A percentile compares a stretch with the other conserved stretches of the same genome.
Conservation (phyloP, 2,888 invertebrate species). For the Capitulum mitella region DNA sequence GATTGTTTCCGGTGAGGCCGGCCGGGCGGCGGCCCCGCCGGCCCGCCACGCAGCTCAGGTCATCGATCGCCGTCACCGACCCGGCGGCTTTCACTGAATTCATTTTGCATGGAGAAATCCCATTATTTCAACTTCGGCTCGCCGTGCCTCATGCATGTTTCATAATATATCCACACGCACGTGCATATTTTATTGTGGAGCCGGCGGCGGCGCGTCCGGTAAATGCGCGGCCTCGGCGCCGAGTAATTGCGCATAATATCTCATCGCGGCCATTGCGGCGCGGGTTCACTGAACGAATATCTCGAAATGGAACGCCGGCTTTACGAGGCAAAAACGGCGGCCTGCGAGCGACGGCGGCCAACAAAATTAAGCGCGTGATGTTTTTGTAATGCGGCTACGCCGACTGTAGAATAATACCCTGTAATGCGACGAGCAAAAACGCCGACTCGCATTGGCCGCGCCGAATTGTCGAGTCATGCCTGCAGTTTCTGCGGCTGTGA, state of each 20-base stretch:
- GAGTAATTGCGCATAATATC: not conserved
- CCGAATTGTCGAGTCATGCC: not conserved
- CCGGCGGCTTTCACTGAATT: not conserved
- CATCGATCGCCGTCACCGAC: not conserved
- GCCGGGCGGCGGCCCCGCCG: not conserved
- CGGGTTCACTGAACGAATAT: not conserved
- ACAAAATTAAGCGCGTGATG: not conserved
- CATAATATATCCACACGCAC: constrained; percentile 4
- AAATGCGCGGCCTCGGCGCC: not conserved
- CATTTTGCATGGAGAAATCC: not conserved
- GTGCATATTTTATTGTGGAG: not conserved
- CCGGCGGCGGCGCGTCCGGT: not conserved
- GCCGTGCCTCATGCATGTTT: constrained; percentile 11
- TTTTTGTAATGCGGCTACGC: not conserved
- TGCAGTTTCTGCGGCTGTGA: not conserved
- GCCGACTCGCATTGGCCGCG: not conserved
- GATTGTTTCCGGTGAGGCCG: no score
- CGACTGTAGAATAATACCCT: not conserved
- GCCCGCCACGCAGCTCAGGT: not conserved
- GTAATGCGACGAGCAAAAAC: not conserved
- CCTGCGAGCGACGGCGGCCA: not conserved
- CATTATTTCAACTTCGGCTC: not conserved
- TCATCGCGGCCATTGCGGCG: not conserved
- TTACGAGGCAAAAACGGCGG: not conserved
- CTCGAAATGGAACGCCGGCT: not conserved